Evolutionary conservation across 2,888 invertebrate species (phyloP).

Genomic region (Cataglyphis albicans): DNA sequence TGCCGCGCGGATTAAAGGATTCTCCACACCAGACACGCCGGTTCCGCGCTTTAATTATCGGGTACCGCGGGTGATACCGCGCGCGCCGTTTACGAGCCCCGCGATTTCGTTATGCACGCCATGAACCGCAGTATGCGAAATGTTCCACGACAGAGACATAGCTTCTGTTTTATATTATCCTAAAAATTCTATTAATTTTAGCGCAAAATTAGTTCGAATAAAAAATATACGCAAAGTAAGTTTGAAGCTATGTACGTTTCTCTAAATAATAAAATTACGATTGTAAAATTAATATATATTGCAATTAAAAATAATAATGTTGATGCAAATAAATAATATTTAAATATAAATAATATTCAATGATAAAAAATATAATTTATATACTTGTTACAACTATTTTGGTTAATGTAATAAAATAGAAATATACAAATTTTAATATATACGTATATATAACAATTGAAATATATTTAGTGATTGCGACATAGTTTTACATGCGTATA

Average conservation of each 20-base stretch:
- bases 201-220: not conserved
- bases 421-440: not conserved
- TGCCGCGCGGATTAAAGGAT: conserved; percentile 62
- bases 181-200: not conserved
- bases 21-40: conserved; percentile 60
- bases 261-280: not conserved
- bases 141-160: not conserved
- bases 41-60: conserved; percentile 58
- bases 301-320: not conserved
- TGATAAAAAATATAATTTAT: not conserved
- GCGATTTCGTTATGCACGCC: conserved; percentile 47
- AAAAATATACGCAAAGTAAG: not conserved
- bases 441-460: not conserved
- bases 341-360: not conserved
- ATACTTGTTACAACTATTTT: not conserved
- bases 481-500: not conserved
- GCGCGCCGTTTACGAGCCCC: conserved; percentile 41
- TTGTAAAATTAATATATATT: not conserved
- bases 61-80: conserved; percentile 34
- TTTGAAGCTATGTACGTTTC: not conserved
- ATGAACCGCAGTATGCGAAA: conserved; percentile 6
- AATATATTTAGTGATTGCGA: not conserved
- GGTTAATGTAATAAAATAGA: not conserved
- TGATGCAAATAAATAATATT: not conserved
- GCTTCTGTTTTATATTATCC: not conserved